Percentiles rank a stretch among this genome's conserved stretches.
Conservation (phyloP, 2,888 invertebrate genomes). For the Thalpophila matura region DNA sequence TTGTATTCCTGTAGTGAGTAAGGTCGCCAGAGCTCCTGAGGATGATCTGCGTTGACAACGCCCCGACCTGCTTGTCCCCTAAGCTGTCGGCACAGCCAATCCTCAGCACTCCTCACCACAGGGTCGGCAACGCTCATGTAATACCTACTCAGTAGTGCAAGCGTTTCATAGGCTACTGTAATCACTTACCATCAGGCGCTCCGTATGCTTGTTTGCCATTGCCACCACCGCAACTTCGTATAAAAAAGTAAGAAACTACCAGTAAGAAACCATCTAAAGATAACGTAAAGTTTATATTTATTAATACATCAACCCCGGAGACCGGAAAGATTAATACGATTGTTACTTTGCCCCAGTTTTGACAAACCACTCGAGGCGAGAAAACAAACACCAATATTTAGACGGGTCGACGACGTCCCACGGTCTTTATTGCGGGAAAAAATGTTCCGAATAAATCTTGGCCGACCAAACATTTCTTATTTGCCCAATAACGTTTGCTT, state of each 20-base stretch:
- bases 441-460: slow-evolving; percentile 59
- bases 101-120: no score
- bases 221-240: no score
- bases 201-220: no score
- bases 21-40: no score
- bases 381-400: slow-evolving; percentile 54
- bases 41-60: no score
- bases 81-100: no score
- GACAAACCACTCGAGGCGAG: slow-evolving; percentile 40
- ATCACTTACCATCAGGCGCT: no score
- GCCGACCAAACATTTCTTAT: slow-evolving; percentile 60
- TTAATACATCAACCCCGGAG: slow-evolving; percentile 33
- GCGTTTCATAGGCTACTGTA: no score
- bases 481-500: slow-evolving; percentile 66
- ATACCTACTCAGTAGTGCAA: no score
- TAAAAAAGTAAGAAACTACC: neutral
- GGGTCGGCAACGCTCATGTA: no score
- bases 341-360: slow-evolving; percentile 41
- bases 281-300: slow-evolving; percentile 15
- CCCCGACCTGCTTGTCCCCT: no score
- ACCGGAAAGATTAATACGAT: slow-evolving; percentile 48
- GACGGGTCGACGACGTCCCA: slow-evolving; percentile 29
- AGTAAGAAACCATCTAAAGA: neutral
- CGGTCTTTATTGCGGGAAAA: slow-evolving; percentile 38
- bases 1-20: no score